A percentile compares a stretch with the other conserved stretches of the same genome.
These are phyloP conservation scores for Corythoichthys haematopterus DNA, from an alignment of 2,113 vertebrate species.

Conservation along the genomic window DNA sequence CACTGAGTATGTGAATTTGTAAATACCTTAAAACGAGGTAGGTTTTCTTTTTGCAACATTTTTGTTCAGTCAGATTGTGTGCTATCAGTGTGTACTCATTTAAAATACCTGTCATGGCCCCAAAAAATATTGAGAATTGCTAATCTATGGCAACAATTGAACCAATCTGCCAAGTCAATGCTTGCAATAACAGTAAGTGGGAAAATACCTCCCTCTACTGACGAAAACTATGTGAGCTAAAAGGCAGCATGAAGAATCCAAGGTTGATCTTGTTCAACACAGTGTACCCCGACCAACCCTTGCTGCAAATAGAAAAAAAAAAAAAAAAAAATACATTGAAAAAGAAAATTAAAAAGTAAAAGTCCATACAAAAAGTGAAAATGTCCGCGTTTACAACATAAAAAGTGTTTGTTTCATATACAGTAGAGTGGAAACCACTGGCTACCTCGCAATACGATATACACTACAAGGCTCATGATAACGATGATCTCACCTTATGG, in stretches of 20 bases:
- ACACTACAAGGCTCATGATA: too few species aligned
- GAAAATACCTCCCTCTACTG: conserved; percentile 47
- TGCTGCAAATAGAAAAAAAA: not conserved
- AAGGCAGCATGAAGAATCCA: not conserved
- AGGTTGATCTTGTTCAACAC: not conserved
- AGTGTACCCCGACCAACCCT: not conserved
- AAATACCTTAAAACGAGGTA: not conserved
- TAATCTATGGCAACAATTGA: not conserved
- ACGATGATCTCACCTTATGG: too few species aligned
- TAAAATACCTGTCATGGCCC: not conserved
- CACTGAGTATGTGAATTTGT: not conserved
- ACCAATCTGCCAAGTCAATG: not conserved
- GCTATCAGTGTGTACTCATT: too few species aligned
- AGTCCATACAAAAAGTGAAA: too few species aligned
- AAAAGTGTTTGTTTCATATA: not conserved
- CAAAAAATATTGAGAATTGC: not conserved
- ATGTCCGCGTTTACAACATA: not conserved
- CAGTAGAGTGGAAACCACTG: too few species aligned
- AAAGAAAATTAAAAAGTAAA: too few species aligned
- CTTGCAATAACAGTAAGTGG: not conserved
- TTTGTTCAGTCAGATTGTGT: too few species aligned
- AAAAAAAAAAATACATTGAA: too few species aligned
- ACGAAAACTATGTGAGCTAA: not conserved
- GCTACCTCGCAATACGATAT: too few species aligned
- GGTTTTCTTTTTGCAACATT: too few species aligned